phyloP scores from a whole-genome alignment of 2,113 vertebrate species.

The Pangasianodon hypophthalmus region DNA sequence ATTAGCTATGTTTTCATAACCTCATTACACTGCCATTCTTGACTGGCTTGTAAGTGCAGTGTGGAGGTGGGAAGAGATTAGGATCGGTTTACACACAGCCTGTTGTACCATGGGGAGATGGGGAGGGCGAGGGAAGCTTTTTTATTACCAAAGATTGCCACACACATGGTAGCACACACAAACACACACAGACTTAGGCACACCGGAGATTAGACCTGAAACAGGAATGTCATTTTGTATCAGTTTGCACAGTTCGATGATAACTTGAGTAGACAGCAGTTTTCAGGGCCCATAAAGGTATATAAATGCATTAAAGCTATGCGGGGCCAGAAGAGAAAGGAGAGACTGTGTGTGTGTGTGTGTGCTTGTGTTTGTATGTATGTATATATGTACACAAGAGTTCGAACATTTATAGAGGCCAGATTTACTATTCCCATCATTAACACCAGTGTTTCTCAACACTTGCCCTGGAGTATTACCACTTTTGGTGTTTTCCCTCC shows the following conservation, averaged over 20 bases:
- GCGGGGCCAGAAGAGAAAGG: not conserved
- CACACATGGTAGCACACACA: not conserved
- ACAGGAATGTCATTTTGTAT: not conserved
- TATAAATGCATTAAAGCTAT: not conserved
- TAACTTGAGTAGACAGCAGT: not conserved
- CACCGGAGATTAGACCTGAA: not conserved
- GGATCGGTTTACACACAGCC: conserved; percentile 24
- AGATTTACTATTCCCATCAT: conserved; percentile 11
- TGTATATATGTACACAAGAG: not conserved
- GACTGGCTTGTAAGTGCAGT: conserved; percentile 48
- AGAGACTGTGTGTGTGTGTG: not conserved
- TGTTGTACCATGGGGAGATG: conserved; percentile 14
- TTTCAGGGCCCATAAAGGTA: not conserved
- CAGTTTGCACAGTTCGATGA: not conserved
- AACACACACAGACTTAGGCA: not conserved
- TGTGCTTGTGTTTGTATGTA: not conserved
- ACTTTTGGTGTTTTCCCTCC: not conserved
- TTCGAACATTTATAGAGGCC: not conserved
- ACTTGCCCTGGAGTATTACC: not conserved
- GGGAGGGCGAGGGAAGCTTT: not conserved
- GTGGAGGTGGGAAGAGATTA: conserved; percentile 43
- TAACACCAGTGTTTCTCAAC: not conserved
- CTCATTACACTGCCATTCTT: conserved; percentile 49
- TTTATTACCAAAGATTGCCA: not conserved
- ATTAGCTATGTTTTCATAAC: conserved; percentile 57